Evolutionary conservation across 2,888 invertebrate species (phyloP), one percentile per base, ranked within the genome.

Genomic region (Stramonita haemastoma): DNA sequence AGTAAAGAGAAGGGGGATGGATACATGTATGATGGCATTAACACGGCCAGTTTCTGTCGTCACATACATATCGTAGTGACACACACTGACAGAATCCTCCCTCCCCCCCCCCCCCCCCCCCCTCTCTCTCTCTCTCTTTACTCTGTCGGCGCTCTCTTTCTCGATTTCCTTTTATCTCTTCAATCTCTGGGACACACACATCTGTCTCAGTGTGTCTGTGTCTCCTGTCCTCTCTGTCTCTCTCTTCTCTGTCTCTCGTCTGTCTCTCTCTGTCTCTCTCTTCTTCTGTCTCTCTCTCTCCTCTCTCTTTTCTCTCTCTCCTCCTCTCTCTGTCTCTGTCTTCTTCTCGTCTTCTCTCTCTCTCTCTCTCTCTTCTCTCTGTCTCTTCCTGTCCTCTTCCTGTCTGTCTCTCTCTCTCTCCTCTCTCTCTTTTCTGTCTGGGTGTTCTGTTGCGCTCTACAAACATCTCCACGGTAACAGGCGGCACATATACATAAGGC

Each of bases 311-410:
- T n/a, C n/a, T n/a, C n/a, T n/a, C n/a, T n/a, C n/a, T n/a, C n/a
- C n/a, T n/a, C n/a, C 60, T 60, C 60, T 60, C 60, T 84, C 8
- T 15, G 32, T 36, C 84, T 36, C 84, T 84, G 8, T 84, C 46
- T 84, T 13, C 34, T 26, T 84, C 84, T 84, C 84, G 15, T 34
- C 34, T 34, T 84, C 84, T 84, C 84, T 84, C 84, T 84, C 84
- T 84, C 84, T 84, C 84, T 84, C 84, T 84, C 60, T 60, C 60
- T 60, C 60, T 60, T n/a, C n/a, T n/a, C n/a, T n/a, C n/a, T n/a
- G n/a, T n/a, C n/a, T n/a, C n/a, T n/a, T n/a, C n/a, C n/a, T n/a
- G n/a, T n/a, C n/a, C n/a, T n/a, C n/a, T n/a, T n/a, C n/a, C n/a
- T n/a, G n/a, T n/a, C n/a, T n/a, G n/a, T n/a, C n/a, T n/a, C n/a